Conservation (phyloP, 2,113 vertebrate genomes). For the Redunca redunca region DNA sequence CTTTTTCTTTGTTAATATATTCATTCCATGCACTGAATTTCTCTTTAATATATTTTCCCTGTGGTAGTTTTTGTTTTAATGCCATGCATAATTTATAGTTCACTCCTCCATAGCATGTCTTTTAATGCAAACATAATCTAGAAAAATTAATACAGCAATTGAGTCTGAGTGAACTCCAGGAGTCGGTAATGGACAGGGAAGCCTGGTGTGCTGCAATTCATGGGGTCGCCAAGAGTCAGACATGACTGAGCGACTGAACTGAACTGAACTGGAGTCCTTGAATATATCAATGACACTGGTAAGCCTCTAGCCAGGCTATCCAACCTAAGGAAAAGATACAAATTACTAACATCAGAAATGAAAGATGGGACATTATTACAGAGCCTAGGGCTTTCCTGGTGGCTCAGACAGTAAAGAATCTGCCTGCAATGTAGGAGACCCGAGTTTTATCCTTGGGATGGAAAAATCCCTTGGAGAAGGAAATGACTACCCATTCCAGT, state of each 20-base stretch:
- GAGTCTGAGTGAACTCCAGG: too few relatives aligned
- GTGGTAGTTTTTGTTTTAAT: background rate
- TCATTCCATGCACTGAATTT: background rate
- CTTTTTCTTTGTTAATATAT: background rate
- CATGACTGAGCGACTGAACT: too few relatives aligned
- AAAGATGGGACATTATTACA: background rate
- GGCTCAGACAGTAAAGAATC: background rate
- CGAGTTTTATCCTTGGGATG: fast-evolving
- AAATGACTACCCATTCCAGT: background rate
- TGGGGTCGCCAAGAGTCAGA: too few relatives aligned
- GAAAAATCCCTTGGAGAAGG: background rate
- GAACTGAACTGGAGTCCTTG: background rate
- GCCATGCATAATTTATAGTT: background rate
- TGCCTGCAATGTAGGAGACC: background rate
- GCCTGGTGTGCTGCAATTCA: too few relatives aligned
- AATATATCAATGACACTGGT: background rate
- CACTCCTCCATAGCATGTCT: background rate
- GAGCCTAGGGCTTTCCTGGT: background rate
- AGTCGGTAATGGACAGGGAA: too few relatives aligned
- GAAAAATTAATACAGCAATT: background rate
- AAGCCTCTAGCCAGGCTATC: background rate
- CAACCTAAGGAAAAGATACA: background rate
- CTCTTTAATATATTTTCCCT: background rate
- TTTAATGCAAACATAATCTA: background rate
- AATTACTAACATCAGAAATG: background rate